Base-by-base conservation (phyloP, 2,888 invertebrate genomes). In the Ceramica pisi region DNA sequence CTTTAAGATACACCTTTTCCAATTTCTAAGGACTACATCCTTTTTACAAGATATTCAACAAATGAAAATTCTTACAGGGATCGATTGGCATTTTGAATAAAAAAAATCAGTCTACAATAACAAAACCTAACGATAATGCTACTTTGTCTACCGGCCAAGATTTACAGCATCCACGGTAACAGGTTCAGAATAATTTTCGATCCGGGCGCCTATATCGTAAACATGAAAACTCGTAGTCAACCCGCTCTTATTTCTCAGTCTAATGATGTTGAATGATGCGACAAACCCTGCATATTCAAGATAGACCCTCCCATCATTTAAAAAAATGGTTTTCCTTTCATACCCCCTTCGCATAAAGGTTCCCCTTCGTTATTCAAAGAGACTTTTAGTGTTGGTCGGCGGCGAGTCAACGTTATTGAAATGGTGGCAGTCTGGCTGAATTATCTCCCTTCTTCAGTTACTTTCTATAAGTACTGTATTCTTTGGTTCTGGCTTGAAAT, bases 261-360 rank as follows among this genome's bases (percentile, higher is more conserved):
- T 94, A 94, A 95, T 94, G 94, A 94, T 92, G 93, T 94, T 93
- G 93, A 94, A 94, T 92, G 93, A 91, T 92, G 92, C 92, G 91
- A 91, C 91, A 89, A 91, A 84, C 91, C 88, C 88, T 91, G 92
- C 92, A 94, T 93, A 93, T 93, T 92, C 91, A 94, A 92, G 92
- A 92, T 93, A 92, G 89, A 84, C 89, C 90, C 87, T 86, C 85
- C 89, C 91, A 91, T 92, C 92, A 92, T 94, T 93, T 91, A 87
- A 92, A 93, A 92, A 94, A 94, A 93, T 93, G 92, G 90, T 90
- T 92, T 91, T 92, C 90, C 90, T 93, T 95, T 94, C 93, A 94
- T 87, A 81, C 87, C 87, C 88, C 89, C 88, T 88, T 88, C 88
- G 85, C 88, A 93, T 94, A 93, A 94, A 94, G 88, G 92, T 87